These are phyloP conservation scores for Myotis lucifugus DNA, from an alignment of 2,113 vertebrate species.

Conservation along the genomic window DNA sequence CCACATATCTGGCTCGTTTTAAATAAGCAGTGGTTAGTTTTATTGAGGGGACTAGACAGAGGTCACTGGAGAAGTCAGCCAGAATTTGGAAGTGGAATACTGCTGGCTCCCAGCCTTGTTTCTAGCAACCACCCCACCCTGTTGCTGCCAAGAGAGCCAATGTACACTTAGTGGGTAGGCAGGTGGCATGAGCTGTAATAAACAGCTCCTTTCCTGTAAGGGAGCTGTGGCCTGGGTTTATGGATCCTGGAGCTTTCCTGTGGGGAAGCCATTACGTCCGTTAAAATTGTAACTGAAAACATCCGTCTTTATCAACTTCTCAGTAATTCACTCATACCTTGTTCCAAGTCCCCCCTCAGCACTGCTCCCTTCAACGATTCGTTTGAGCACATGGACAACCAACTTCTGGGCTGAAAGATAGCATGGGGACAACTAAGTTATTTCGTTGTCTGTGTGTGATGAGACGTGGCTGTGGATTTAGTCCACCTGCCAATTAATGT, in stretches of 20 bases:
- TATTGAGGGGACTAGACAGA: slow-evolving; percentile 63
- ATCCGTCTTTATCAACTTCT: slow-evolving; percentile 14
- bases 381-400: not conserved
- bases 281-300: slow-evolving; percentile 64
- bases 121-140: slow-evolving; percentile 52
- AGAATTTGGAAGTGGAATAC: slow-evolving; percentile 67
- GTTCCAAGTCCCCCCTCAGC: not conserved
- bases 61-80: slow-evolving; percentile 60
- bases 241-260: slow-evolving; percentile 56
- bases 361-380: not conserved
- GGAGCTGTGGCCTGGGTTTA: slow-evolving; percentile 29
- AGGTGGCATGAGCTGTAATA: not conserved
- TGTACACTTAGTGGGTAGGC: slow-evolving; percentile 46
- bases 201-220: slow-evolving; percentile 64
- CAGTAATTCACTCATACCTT: not conserved
- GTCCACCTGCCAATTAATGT: slow-evolving; percentile 49
- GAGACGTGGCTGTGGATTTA: not conserved
- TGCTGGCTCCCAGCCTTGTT: slow-evolving; percentile 67
- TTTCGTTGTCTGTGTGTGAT: not conserved
- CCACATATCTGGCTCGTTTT: slow-evolving; percentile 46
- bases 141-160: slow-evolving; percentile 62
- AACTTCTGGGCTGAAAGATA: not conserved
- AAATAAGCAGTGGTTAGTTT: slow-evolving; percentile 59
- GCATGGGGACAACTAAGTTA: not conserved
- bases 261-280: slow-evolving; percentile 67